These are phyloP conservation scores for Apostichopus leukothele DNA, from an alignment of 53 echinoderm and acorn worm genomes.

Conservation along the genomic window DNA sequence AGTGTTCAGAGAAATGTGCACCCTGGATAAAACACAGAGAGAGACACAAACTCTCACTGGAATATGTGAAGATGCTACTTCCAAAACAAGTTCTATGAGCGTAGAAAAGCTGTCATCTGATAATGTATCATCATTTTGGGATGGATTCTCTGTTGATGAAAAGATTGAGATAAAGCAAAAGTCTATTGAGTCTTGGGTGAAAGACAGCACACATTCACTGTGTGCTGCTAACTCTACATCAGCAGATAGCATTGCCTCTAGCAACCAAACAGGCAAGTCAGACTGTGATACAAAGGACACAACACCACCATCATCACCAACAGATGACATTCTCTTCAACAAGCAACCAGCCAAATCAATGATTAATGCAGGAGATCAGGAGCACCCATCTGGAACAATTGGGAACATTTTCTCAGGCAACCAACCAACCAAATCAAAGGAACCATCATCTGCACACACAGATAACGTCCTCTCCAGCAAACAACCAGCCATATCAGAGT, in stretches of 20 bases:
- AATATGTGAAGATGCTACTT: neutral
- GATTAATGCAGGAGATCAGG: neutral
- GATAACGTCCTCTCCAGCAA: neutral
- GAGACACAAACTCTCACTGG: neutral
- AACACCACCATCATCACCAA: neutral
- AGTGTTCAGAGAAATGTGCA: neutral
- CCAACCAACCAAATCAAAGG: neutral
- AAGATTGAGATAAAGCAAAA: slow-evolving; percentile 20
- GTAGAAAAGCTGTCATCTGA: neutral
- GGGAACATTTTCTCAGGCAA: neutral
- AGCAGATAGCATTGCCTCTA: neutral
- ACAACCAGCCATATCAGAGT: no score
- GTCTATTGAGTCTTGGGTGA: slow-evolving; percentile 17
- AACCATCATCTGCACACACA: neutral
- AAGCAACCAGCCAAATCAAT: neutral
- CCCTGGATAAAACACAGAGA: neutral
- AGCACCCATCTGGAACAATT: neutral
- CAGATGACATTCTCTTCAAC: neutral
- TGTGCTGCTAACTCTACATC: neutral
- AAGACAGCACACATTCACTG: neutral
- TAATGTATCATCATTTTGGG: neutral
- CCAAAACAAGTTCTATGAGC: neutral
- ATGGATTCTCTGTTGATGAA: slow-evolving; percentile 10
- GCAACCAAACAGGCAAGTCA: neutral
- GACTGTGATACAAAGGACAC: neutral